Conservation (phyloP, 2,113 vertebrate genomes). For the Leptocoma aspasia region DNA sequence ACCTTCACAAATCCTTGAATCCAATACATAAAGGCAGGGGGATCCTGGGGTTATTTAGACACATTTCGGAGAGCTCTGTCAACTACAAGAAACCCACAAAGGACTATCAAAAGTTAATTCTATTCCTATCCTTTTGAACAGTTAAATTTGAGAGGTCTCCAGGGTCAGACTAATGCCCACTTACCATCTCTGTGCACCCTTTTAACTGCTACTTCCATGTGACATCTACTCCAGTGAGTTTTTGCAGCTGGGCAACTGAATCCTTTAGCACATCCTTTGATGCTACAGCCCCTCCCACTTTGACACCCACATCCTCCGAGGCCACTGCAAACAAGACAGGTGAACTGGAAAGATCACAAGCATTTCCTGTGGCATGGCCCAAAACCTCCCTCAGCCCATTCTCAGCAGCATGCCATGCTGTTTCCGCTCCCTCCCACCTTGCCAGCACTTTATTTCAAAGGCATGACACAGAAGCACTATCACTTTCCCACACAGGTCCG, state of each 20-base stretch:
- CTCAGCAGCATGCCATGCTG: not conserved
- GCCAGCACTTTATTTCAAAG: not conserved
- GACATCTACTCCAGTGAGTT: not conserved
- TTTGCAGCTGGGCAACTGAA: not conserved
- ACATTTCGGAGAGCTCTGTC: not conserved
- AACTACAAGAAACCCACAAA: not conserved
- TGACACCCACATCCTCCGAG: not conserved
- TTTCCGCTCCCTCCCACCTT: not conserved
- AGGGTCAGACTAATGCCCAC: not conserved
- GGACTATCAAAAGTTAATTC: not conserved
- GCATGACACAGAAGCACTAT: not conserved
- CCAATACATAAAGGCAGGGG: not conserved
- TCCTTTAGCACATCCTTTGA: not conserved
- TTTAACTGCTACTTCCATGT: not conserved
- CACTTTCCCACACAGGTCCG: constrained; percentile 12
- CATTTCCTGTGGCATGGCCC: not conserved
- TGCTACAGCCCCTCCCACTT: not conserved
- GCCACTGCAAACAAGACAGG: not conserved
- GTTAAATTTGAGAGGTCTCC: not conserved
- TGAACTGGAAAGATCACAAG: not conserved
- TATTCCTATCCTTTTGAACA: not conserved
- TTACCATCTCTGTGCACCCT: not conserved
- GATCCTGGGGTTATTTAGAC: not conserved
- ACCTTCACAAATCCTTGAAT: not conserved
- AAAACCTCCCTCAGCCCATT: not conserved